phyloP scores from a whole-genome alignment of 2,797 vertebrate species.

The Moxostoma hubbsi region DNA sequence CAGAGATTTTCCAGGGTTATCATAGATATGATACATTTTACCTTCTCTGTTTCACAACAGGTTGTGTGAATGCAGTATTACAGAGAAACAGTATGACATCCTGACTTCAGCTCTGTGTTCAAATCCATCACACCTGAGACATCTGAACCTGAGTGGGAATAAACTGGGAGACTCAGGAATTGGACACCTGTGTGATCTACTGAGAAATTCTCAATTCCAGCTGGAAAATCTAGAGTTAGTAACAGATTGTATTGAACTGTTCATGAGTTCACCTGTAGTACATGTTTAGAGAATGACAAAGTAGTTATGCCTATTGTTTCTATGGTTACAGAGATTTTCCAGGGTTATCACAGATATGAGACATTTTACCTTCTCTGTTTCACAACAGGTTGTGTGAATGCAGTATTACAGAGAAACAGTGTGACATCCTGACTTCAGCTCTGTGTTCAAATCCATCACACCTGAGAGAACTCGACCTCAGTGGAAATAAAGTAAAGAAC shows the following conservation, averaged over 20 bases:
- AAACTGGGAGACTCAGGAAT: not conserved
- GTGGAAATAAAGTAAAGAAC: not conserved
- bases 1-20: not conserved
- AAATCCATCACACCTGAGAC: no score
- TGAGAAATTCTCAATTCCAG: not conserved
- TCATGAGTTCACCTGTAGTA: not conserved
- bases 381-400: no score
- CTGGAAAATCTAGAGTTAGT: not conserved
- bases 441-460: not conserved
- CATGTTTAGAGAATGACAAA: not conserved
- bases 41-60: no score
- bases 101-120: not conserved
- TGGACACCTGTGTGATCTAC: not conserved
- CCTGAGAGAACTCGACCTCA: no score
- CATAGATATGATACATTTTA: not conserved
- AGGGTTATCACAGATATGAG: not conserved
- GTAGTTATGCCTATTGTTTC: not conserved
- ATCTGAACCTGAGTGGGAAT: not conserved
- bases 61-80: no score
- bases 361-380: not conserved
- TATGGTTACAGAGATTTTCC: not conserved
- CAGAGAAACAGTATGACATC: no score
- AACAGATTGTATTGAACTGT: no score
- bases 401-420: no score
- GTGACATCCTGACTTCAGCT: no score